A percentile compares a stretch with the other conserved stretches of the same genome.
These are phyloP conservation scores for Procavia capensis DNA, from an alignment of 2,113 vertebrate species.

Conservation along the genomic window DNA sequence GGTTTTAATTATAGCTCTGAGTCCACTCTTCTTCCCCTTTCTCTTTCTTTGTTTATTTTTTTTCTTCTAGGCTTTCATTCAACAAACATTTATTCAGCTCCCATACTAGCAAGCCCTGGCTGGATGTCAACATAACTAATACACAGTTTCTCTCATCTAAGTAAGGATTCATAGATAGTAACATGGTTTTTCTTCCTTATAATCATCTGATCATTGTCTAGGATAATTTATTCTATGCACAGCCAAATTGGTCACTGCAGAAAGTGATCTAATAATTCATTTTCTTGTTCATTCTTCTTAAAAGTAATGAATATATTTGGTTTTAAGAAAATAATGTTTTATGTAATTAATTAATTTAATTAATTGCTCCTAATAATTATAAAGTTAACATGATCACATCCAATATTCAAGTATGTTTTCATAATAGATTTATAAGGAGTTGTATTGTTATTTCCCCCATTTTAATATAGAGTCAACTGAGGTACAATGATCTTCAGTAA, in stretches of 20 bases:
- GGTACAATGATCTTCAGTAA: constrained; percentile 40
- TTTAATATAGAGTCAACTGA: constrained; percentile 39
- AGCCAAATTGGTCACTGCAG: constrained; percentile 31
- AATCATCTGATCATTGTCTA: constrained; percentile 40
- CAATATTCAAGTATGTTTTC: constrained; percentile 38
- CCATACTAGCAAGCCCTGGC: background rate
- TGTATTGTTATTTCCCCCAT: background rate
- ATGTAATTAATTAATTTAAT: too few species aligned
- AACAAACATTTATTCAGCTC: constrained; percentile 34
- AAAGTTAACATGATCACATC: background rate
- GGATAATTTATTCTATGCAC: background rate
- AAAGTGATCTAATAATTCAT: constrained; percentile 39
- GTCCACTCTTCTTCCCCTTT: background rate
- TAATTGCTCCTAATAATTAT: constrained; percentile 49
- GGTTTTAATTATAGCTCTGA: background rate
- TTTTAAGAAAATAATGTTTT: constrained; percentile 74
- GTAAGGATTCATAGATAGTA: background rate
- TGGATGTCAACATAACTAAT: background rate
- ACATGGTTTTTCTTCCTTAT: background rate
- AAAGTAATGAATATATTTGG: constrained; percentile 53
- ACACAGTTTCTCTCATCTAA: background rate
- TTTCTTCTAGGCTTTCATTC: constrained; percentile 4
- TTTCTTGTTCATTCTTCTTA: constrained; percentile 24
- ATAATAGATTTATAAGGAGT: constrained; percentile 37
- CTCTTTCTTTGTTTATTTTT: background rate